Evolutionary conservation across 2,113 vertebrate genomes (phyloP), one percentile per base, ranked within the genome.

Genomic region (Peromyscus californicus): DNA sequence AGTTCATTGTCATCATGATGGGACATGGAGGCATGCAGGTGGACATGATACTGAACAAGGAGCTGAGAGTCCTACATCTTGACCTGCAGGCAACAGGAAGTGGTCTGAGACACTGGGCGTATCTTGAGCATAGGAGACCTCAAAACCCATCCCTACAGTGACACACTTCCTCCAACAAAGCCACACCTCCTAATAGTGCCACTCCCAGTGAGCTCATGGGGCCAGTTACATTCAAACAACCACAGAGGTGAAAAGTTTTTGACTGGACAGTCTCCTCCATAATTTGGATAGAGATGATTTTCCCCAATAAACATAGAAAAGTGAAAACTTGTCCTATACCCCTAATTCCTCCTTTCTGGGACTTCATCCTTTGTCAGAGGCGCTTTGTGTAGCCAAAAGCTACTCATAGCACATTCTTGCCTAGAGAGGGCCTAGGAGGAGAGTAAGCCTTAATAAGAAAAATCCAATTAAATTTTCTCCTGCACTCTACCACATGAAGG

Each of bases 241-340:
- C 63, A 65, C 22, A 65, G 3, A 19, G 33, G 1, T 21, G 48
- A n/a, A 75, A 75, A 84, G 78, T 85, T 51, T 4, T 15, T 45
- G 87, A 51, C 54, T 92, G 59, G 72, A 31, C 70, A 93, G 74
- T 92, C 65, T 95, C 33, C 72, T 72, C 63, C 57, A 45, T 91
- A 91, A 54, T 22, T 36, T 89, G 17, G 6, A 80, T 61, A n/a
- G 84, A 33, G 5, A 16, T 78, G 3, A 33, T 39, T 82, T 90
- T 88, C 79, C 85, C 51, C 86, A 29, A 31, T 24, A 91, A 75
- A 84, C 16, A 91, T 3, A 83, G 33, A 89, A 93, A 84, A 85
- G n/a, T 79, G 33, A 93, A 93, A 95, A 78, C 11, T 75, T 93
- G 7, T 17, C 21, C n/a, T 63, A n/a, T 57, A 42, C 31, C 42